These are phyloP conservation scores for Nymphalis polychloros DNA, from an alignment of 2,888 invertebrate genomes.

Conservation along the genomic window DNA sequence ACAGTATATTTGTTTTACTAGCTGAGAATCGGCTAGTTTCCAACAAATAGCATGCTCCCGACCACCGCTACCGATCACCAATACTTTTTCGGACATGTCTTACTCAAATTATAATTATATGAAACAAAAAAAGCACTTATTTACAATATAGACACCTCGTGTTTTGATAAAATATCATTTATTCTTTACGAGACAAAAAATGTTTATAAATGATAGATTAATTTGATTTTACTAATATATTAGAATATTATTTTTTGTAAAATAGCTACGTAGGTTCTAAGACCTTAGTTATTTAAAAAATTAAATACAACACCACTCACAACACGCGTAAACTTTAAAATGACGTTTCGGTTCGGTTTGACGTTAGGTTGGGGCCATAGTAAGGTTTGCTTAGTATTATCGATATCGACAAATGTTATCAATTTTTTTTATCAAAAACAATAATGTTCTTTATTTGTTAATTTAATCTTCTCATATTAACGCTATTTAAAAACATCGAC, in stretches of 20 bases:
- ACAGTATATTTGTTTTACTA: conserved; percentile 87
- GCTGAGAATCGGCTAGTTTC: conserved; percentile 92
- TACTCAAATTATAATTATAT: conserved; percentile 20
- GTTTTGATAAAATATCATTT: conserved; percentile 16
- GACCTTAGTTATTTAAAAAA: conserved; percentile 5
- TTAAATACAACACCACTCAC: conserved; percentile 45
- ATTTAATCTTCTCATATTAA: not conserved
- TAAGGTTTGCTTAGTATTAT: conserved; percentile 7
- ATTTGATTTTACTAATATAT: not conserved
- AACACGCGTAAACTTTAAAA: conserved; percentile 65
- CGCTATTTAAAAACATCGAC: not conserved
- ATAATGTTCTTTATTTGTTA: not conserved
- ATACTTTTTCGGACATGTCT: conserved; percentile 80
- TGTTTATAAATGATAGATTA: not conserved
- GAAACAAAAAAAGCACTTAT: conserved; percentile 31
- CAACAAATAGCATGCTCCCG: conserved; percentile 98
- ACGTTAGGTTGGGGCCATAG: conserved; percentile 18
- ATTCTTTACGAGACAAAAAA: not conserved
- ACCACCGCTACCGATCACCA: conserved; percentile 95
- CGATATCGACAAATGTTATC: conserved; percentile 18
- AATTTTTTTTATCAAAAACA: not conserved
- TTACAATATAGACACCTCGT: conserved; percentile 37
- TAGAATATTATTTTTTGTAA: not conserved
- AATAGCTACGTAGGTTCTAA: not conserved
- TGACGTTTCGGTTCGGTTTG: conserved; percentile 49